Evolutionary conservation across 2,113 vertebrate genomes (phyloP), one percentile per base, ranked within the genome.

Genomic region (Toxotes jaculatrix): DNA sequence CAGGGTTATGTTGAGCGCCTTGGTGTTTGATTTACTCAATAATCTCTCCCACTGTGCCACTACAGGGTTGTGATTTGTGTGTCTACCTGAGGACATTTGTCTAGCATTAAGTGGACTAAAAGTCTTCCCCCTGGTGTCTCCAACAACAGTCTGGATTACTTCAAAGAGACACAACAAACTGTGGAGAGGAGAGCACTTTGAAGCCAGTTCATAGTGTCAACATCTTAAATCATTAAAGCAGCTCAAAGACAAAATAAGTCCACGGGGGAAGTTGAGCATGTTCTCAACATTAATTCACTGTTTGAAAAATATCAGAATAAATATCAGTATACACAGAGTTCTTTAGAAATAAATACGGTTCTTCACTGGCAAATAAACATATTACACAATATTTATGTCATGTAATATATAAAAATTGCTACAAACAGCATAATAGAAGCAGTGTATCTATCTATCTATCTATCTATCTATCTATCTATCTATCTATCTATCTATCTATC

Each of bases 201-300:
- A 70, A 62, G 72, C 61, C 13, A 13, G 45, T 79, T 79, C 72
- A 72, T 3, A 17, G 47, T 49, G 85, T 89, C 85, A 74, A 67
- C 79, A 74, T 70, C 16, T 51, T 85, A 36, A 89, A 89, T 89
- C 64, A 80, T 87, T 85, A 3, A 87, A 80, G 62, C 19, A 32
- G 67, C 63, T 69, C 53, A 4, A 49, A 82, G 78, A 70, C 74
- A 55, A 72, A 66, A 27, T 0, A 14, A 31, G 31, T 57, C 70
- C 3, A 4, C 5, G 2, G 60, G 69, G 64, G 61, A 43, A 10
- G 10, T 36, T 36, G 62, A n/a, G 53, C 53, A 10, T n/a, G 51
- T 4, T n/a, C 21, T 53, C 51, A 2, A 53, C 21, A 3, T 23
- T 55, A 23, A 55, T 55, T 23, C 10, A 55, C n/a, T 55, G n/a